Base-by-base conservation (phyloP, 2,797 vertebrate species). In the Sebastes goodei region DNA sequence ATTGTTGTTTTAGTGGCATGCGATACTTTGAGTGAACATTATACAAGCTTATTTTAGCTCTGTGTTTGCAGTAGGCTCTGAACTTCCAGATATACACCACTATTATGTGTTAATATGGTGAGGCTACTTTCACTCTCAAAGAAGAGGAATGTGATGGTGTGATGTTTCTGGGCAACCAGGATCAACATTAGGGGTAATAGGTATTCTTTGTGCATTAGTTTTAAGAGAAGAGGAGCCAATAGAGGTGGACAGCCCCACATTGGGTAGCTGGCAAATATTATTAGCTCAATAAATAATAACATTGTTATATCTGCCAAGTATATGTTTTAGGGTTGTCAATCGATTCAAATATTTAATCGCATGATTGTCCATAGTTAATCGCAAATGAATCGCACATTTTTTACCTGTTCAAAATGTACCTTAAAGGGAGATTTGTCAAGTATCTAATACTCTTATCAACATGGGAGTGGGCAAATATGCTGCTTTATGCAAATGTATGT, bases 41-140 rank as follows among this genome's bases (percentile, higher is more conserved):
- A 79, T 71, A 61, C 11, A 21, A 57, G 49, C 86, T 91, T 84
- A 87, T 79, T 95, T 94, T 91, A 94, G 86, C 84, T 35, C 56
- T 32, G 57, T 77, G 74, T 88, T 81, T 78, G 80, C 68, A 78
- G 52, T 69, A 5, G 42, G 61, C 42, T 33, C 60, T n/a, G 42
- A 49, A 49, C 69, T 74, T 80, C 84, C 78, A 74, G 74, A 86
- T 49, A 61, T 55, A 20, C 30, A 5, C 33, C 29, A 25, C 25
- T 6, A 27, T 74, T 27, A 75, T 80, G 63, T 66, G 79, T 75
- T 79, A 46, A 76, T 61, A 76, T 35, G 38, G 27, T n/a, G 27
- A 79, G 60, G 66, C 79, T 20, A 32, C 17, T 71, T 71, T 71
- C 38, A 49, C 57, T 65, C 71, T 73, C 21, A 61, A 38, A 65